A percentile compares a stretch with the other conserved stretches of the same genome.
Conservation (phyloP, 2,113 vertebrate species). For the Austrofundulus limnaeus region DNA sequence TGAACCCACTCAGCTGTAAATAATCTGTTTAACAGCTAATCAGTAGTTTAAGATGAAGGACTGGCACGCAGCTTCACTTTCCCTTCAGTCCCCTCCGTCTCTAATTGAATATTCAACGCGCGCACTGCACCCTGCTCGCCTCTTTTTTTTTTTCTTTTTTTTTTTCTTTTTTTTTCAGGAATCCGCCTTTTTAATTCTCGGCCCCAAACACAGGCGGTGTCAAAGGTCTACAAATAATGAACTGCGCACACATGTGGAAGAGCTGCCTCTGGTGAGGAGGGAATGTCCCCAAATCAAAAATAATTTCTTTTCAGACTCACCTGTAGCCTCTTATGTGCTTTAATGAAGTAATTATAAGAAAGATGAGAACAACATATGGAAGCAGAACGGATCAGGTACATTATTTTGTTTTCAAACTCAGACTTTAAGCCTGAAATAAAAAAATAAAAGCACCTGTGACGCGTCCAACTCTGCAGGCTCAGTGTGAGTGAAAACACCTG, state of each 20-base stretch:
- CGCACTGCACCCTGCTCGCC: constrained; percentile 65
- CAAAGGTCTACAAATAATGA: constrained; percentile 94
- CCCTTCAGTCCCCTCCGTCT: constrained; percentile 33
- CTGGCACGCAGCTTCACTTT: constrained; percentile 64
- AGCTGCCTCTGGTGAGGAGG: constrained; percentile 45
- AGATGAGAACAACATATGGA: no score
- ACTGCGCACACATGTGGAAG: constrained; percentile 89
- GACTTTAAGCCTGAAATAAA: not conserved
- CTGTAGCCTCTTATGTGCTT: no score
- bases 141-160: no score
- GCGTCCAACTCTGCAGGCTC: not conserved
- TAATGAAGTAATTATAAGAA: no score
- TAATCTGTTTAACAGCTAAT: constrained; percentile 75
- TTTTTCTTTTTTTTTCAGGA: constrained; percentile 61
- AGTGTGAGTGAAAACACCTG: not conserved
- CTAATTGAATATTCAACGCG: constrained; percentile 77
- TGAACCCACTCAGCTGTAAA: constrained; percentile 62
- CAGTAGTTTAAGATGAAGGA: constrained; percentile 71
- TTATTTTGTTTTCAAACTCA: no score
- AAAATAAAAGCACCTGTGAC: not conserved
- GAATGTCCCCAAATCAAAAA: constrained; percentile 15
- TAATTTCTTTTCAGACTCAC: constrained; percentile 16
- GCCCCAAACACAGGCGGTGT: constrained; percentile 85
- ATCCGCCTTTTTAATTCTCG: constrained; percentile 81
- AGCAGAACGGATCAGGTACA: no score